Evolutionary conservation across 2,113 vertebrate genomes (phyloP), one percentile per base, ranked within the genome.

Genomic region (Syngnathus typhle): DNA sequence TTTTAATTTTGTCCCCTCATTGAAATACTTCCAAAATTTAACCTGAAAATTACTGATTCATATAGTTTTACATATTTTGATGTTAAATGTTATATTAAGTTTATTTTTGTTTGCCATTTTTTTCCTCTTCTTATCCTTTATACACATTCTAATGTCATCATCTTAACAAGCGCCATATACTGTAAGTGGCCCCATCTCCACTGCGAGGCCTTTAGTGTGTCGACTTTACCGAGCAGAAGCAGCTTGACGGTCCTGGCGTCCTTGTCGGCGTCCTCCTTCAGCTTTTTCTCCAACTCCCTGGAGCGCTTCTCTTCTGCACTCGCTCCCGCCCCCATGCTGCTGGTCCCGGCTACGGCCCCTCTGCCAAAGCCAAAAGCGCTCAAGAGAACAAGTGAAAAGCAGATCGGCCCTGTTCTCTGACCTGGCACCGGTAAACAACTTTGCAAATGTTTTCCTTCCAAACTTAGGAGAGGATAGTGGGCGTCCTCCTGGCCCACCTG

Each of bases 191-290:
- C 21, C 21, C 47, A 49, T 7, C 18, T 5, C 10, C 21, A 27
- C 54, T 32, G 4, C 12, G 8, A 2, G 52, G 21, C 9, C 54
- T 56, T 12, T 1, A 13, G 11, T 15, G 12, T 12, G 5, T 56
- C 49, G 27, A 75, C 72, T 85, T 90, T 95, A 99, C 97, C 96
- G 84, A 99, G 90, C 76, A 99, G 94, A 81, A 99, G 94, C 82
- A 99, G 91, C 82, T 99, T 99, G 85, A 99, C 97, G 0, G 96
- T 98, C 76, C 96, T 94, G 72, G 97, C 96, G 59, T 99, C 97
- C 74, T 87, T 95, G 81, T 99, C 97, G 0, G 94, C 97, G 1
- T 99, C 97, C 75, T 98, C 96, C 76, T 96, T 98, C 78, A 99
- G 91, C 83, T 94, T 99, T 90, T 96, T 99, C 87, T 99, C 96